Evolutionary conservation across 2,113 vertebrate genomes (phyloP).

Genomic region (Phrynosoma blainvillii): DNA sequence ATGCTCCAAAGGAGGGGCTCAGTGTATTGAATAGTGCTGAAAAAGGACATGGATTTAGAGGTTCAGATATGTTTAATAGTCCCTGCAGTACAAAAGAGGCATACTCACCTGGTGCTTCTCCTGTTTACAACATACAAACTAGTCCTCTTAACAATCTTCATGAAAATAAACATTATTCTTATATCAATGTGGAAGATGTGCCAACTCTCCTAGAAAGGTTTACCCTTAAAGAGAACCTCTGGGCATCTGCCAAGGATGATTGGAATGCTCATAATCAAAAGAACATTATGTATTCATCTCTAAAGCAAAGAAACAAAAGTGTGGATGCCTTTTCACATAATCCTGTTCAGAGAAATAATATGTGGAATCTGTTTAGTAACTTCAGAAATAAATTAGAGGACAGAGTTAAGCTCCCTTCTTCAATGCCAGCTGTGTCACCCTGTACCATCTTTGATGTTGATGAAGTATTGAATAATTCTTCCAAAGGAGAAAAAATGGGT

Average conservation of each 20-base stretch:
- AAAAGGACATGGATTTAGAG: constrained; percentile 11
- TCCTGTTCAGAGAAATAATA: constrained; percentile 49
- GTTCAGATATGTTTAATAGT: not conserved
- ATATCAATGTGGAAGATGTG: constrained; percentile 70
- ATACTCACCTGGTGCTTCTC: constrained; percentile 10
- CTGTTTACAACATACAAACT: constrained; percentile 49
- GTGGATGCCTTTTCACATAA: constrained; percentile 42
- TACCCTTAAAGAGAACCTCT: constrained; percentile 68
- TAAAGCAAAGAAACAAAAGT: constrained; percentile 53
- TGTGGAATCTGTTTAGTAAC: constrained; percentile 49
- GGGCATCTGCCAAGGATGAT: constrained; percentile 29
- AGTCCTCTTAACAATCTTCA: constrained; percentile 9
- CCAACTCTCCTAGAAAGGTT: constrained; percentile 79
- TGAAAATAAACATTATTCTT: constrained; percentile 1
- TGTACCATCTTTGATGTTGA: constrained; percentile 1
- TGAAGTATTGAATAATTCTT: not conserved
- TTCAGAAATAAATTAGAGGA: constrained; percentile 47
- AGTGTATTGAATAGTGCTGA: not conserved
- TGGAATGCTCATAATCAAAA: constrained; percentile 34
- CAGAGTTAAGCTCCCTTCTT: constrained; percentile 6
- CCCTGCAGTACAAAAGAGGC: constrained; percentile 14
- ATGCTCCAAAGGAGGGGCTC: constrained; percentile 6
- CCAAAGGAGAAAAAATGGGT: constrained; percentile 51
- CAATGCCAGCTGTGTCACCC: constrained; percentile 2
- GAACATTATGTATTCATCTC: constrained; percentile 56